Percentiles rank a stretch among this genome's conserved stretches.
phyloP scores from a whole-genome alignment of 2,888 invertebrate genomes.

The Leptinotarsa tumamoca region DNA sequence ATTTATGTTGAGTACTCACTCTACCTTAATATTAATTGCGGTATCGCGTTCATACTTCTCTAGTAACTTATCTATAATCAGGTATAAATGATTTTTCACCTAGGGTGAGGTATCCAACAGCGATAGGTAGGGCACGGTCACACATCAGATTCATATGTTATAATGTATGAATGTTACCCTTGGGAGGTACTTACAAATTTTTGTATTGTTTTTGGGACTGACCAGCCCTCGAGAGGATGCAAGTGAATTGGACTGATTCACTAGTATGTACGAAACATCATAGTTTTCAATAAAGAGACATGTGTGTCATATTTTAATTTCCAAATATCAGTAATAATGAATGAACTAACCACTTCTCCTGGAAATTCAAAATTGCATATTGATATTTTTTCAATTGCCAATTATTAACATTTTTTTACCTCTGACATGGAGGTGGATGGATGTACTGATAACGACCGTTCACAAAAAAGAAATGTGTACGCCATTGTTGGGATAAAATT shows the following conservation, averaged over 20 bases:
- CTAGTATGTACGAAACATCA: background rate
- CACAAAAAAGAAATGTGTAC: too few relatives aligned
- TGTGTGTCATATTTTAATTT: too few relatives aligned
- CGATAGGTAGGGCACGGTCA: slow-evolving; percentile 52
- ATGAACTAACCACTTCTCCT: too few relatives aligned
- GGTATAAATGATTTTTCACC: slow-evolving; percentile 58
- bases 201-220: slow-evolving; percentile 47
- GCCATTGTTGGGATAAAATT: too few relatives aligned
- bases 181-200: slow-evolving; percentile 56
- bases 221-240: slow-evolving; percentile 25
- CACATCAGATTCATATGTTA: slow-evolving; percentile 55
- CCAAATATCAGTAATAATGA: too few relatives aligned
- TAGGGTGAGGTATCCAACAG: slow-evolving; percentile 59
- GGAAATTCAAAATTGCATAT: too few relatives aligned
- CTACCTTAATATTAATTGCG: slow-evolving; percentile 47
- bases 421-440: too few relatives aligned
- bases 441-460: too few relatives aligned
- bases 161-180: slow-evolving; percentile 48
- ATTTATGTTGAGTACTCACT: slow-evolving; percentile 41
- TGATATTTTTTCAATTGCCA: too few relatives aligned
- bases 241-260: slow-evolving; percentile 29
- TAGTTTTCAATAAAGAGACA: background rate
- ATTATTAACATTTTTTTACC: too few relatives aligned
- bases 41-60: slow-evolving; percentile 52
- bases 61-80: slow-evolving; percentile 58